Evolutionary conservation across 1,140 invertebrate species (phyloP), one percentile per base, ranked within the genome.

Genomic region (Watersipora subatra): DNA sequence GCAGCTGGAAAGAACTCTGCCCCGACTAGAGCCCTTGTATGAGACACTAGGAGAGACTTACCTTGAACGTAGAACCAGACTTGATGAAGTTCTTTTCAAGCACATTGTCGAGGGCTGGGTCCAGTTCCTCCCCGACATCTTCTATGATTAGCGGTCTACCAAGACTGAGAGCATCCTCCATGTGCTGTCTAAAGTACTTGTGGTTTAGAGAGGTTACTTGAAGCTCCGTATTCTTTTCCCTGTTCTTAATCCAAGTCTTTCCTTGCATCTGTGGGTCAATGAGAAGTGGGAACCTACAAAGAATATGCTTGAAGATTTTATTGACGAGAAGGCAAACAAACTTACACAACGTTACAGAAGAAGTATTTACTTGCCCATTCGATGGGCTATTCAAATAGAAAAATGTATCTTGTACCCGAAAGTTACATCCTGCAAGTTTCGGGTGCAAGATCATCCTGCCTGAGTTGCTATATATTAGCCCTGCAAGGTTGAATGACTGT

Each of bases 81-180:
- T 97, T 97, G 61, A 97, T 97, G 73, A 97, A 97, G 80, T 97
- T 97, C 75, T 96, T 97, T 74, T 97, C 93, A 20, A 97, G 81
- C 0, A 97, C 90, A 80, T 97, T 97, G 73, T 97, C 93, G 59
- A 98, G 87, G 0, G 96, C 90, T 20, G 93, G 94, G 83, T 97
- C 94, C 26, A 97, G 80, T 76, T 97, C 92, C 70, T 95, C 90
- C 24, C 89, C 89, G 1, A 97, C 89, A 77, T 97, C 93, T 84
- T 98, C 93, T 70, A 98, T 94, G 0, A 98, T 77, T 46, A 97
- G 77, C 2, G 94, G 93, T 70, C 91, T 84, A n/a, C 93, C 93
- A 66, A 93, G 82, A 1, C 92, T 96, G n/a, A 97, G 80, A 72
- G 89, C 89, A 73, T 97, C 93, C 82, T 97, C 93, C 28, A 97